phyloP scores from a whole-genome alignment of 2,797 vertebrate genomes.

The Crypturellus tataupa region DNA sequence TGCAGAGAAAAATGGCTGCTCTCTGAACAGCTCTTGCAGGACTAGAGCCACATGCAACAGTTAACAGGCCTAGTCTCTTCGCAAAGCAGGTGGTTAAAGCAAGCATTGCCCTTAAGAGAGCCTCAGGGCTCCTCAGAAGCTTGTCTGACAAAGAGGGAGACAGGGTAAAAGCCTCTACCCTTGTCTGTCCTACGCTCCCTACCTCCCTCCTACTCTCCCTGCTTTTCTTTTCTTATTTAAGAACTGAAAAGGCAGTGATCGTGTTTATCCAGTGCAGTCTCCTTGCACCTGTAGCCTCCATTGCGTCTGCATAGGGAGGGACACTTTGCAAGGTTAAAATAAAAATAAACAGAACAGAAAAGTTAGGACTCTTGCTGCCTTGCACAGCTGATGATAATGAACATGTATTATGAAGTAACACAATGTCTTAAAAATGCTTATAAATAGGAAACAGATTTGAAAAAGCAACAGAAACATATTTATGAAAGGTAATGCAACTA shows the following conservation, averaged over 20 bases:
- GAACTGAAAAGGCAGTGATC: background rate
- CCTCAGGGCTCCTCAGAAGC: background rate
- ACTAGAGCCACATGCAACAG: rapidly evolving
- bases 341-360: background rate
- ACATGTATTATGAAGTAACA: background rate
- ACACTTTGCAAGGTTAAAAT: background rate
- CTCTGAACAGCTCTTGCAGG: background rate
- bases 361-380: background rate
- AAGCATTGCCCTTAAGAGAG: background rate
- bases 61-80: background rate
- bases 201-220: too few relatives aligned
- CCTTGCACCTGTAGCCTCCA: background rate
- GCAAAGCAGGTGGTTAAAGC: background rate
- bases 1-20: background rate
- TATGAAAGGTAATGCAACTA: background rate
- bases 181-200: background rate
- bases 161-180: background rate
- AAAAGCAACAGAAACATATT: background rate
- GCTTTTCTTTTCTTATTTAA: background rate
- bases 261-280: background rate
- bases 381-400: background rate
- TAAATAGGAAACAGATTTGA: background rate
- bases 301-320: background rate
- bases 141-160: background rate
- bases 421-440: background rate